Base-by-base conservation (phyloP, 2,797 vertebrate genomes). In the Oceanodroma leucorhoa region DNA sequence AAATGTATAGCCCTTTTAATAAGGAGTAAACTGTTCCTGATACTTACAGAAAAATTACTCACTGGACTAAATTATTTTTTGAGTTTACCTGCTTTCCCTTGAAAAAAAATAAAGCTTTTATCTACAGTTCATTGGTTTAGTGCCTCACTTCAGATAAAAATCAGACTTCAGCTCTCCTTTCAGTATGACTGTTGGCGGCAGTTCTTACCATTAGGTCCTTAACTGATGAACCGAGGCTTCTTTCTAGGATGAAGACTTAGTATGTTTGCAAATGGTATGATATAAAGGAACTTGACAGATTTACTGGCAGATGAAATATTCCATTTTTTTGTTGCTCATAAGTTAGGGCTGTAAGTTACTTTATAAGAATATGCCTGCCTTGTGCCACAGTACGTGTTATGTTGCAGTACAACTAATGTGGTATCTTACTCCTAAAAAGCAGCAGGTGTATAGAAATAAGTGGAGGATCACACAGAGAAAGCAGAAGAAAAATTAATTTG, bases 61-160 rank as follows among this genome's bases (percentile, higher is more conserved):
- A 50, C 20, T 76, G 45, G 43, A 90, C 65, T 95, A 96, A 96
- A 77, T 94, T 95, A 94, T 94, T 96, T 93, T 89, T 73, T 77
- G 36, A 65, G 41, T 94, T 94, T 55, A 83, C 29, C 29, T 77
- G 30, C 24, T 66, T 84, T 90, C 61, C 21, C 9, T 53, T 91
- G n/a, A 1, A 6, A 72, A 62, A 94, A 81, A 95, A 45, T 46
- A 84, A 94, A 94, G 20, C 30, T 94, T 88, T 96, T 95, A 77
- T 67, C 51, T 90, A 61, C 23, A n/a, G 23, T 40, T 93, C 22
- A 53, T 30, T 51, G 54, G 14, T 79, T 79, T 86, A 73, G 29
- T 51, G 46, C 66, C 23, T 94, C 11, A 55, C 57, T 87, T 77
- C 19, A 91, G 36, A 21, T 50, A 58, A 69, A 76, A 78, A 54